Evolutionary conservation across 2,113 vertebrate species (phyloP).

Genomic region (Benitochromis conjunctus): DNA sequence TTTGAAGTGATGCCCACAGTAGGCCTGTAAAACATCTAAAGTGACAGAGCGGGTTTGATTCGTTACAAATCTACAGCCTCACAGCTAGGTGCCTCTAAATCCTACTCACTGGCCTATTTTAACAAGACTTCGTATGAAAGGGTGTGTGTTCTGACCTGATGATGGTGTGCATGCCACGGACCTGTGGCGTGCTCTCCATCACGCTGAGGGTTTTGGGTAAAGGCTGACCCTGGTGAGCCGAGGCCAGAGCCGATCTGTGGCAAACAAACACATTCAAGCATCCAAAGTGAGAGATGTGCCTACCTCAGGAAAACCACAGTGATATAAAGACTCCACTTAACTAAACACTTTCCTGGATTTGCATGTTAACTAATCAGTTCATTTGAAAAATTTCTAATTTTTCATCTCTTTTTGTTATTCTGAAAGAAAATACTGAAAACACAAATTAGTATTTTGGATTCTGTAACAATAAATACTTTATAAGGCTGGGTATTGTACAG

Average conservation of each 20-base stretch:
- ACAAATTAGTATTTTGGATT: neutral
- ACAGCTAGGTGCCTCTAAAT: neutral
- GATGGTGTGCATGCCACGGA: conserved; percentile 91
- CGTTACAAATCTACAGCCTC: neutral
- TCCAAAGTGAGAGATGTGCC: neutral
- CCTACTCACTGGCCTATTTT: neutral
- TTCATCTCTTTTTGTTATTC: neutral
- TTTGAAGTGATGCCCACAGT: neutral
- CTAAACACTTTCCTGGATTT: neutral
- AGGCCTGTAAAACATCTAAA: neutral
- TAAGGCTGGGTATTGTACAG: neutral
- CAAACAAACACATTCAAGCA: neutral
- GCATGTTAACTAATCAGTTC: neutral
- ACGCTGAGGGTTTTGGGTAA: conserved; percentile 83
- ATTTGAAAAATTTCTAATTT: neutral
- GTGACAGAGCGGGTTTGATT: neutral
- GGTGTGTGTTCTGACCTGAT: conserved; percentile 76
- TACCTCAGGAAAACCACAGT: neutral
- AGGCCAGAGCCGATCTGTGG: conserved; percentile 83
- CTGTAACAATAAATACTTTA: neutral
- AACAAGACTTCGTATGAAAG: neutral
- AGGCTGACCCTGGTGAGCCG: conserved; percentile 86
- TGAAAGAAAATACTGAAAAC: neutral
- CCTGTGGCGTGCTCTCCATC: conserved; percentile 84
- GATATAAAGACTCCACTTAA: neutral